Evolutionary conservation across 2,888 invertebrate species (phyloP).

Genomic region (Apotomis capreana): DNA sequence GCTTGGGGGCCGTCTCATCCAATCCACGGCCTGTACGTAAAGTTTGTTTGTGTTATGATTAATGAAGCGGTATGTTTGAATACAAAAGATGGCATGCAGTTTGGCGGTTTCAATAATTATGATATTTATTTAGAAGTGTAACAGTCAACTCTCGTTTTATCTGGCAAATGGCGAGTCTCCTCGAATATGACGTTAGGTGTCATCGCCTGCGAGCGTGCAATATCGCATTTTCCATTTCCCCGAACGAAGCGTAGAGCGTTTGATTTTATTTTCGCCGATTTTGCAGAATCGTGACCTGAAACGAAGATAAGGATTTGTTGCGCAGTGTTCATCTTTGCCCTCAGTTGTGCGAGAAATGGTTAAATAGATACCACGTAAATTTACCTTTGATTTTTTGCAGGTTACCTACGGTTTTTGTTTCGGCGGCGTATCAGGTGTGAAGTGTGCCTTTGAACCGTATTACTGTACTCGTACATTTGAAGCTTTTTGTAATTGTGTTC

Average conservation of each 20-base stretch:
- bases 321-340: conserved; percentile 65
- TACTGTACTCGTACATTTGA: no score
- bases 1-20: conserved; percentile 53
- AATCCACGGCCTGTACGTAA: conserved; percentile 44
- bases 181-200: conserved; percentile 64
- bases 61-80: not conserved
- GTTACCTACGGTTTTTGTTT: not conserved
- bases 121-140: no score
- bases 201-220: conserved; percentile 59
- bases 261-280: conserved; percentile 76
- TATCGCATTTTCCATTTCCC: conserved; percentile 69
- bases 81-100: not conserved
- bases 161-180: conserved; percentile 26
- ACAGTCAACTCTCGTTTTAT: not conserved
- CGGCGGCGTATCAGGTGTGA: not conserved
- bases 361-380: conserved; percentile 22
- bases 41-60: conserved; percentile 34
- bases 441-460: no score
- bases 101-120: not conserved
- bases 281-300: conserved; percentile 75
- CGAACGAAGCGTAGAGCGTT: conserved; percentile 64
- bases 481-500: no score
- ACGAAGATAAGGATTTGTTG: conserved; percentile 68
- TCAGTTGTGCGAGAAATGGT: conserved; percentile 55
- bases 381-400: conserved; percentile 2